These are phyloP conservation scores for Sibirionetta formosa DNA, from an alignment of 2,797 vertebrate genomes.

Conservation along the genomic window DNA sequence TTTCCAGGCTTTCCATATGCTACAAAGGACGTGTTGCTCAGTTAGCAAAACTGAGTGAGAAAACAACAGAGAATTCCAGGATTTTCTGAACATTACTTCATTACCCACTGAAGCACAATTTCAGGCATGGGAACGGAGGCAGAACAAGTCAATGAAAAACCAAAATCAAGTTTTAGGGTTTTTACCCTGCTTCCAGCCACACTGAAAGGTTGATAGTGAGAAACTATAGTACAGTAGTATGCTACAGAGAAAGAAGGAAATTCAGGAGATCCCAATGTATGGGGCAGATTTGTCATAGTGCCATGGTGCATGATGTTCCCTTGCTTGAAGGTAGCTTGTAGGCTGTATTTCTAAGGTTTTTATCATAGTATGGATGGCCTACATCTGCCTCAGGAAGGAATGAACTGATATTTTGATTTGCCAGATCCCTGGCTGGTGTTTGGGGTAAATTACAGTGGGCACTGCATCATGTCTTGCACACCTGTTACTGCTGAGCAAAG, in stretches of 20 bases:
- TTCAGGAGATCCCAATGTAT: neutral
- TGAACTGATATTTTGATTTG: neutral
- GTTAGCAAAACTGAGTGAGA: neutral
- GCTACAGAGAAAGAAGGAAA: neutral
- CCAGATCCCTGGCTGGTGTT: fast-evolving
- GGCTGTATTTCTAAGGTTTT: neutral
- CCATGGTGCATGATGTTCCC: neutral
- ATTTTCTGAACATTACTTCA: neutral
- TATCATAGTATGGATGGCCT: neutral
- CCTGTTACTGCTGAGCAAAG: neutral
- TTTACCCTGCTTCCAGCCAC: neutral
- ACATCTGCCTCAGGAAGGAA: neutral
- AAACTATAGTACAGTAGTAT: neutral
- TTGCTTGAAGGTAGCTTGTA: neutral
- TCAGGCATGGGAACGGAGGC: neutral
- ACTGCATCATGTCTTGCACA: neutral
- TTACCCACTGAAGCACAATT: fast-evolving
- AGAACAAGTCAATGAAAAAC: neutral
- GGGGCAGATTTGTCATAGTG: neutral
- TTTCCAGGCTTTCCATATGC: neutral
- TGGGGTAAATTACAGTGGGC: neutral
- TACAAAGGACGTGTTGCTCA: neutral
- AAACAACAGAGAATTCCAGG: neutral
- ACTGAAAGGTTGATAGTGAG: neutral
- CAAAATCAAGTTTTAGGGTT: neutral